A percentile compares a stretch with the other conserved stretches of the same genome.
phyloP scores from a whole-genome alignment of 2,113 vertebrate species.

The Hyperopisus bebe region DNA sequence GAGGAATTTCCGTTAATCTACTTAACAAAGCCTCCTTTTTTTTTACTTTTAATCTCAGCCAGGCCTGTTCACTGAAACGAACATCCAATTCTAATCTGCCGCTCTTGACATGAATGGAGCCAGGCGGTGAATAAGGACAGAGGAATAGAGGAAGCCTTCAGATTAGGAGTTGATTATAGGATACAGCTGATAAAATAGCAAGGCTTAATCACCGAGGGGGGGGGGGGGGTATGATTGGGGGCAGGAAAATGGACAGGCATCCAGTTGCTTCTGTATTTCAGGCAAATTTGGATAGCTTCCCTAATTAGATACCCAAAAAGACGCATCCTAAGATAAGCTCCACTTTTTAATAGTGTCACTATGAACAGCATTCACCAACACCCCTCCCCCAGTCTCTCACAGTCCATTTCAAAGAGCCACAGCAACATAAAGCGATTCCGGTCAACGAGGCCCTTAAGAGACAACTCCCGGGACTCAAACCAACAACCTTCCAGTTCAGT shows the following conservation, averaged over 20 bases:
- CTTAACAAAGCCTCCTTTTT: slow-evolving; percentile 40
- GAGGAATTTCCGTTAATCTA: slow-evolving; percentile 40
- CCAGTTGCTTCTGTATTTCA: not conserved
- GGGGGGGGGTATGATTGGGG: not conserved
- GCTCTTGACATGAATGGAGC: slow-evolving; percentile 18
- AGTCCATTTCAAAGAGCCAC: not conserved
- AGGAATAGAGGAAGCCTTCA: slow-evolving; percentile 19
- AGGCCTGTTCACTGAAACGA: slow-evolving; percentile 23
- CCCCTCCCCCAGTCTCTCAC: not conserved
- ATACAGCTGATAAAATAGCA: slow-evolving; percentile 17
- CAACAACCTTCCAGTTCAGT: not conserved
- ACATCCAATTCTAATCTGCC: slow-evolving; percentile 23
- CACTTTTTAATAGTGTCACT: not conserved
- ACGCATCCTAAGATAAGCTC: not conserved
- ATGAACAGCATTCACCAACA: not conserved
- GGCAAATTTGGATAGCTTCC: not conserved
- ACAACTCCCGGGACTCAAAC: not conserved
- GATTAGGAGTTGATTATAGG: slow-evolving; percentile 26
- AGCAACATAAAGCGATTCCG: not conserved
- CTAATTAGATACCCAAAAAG: not conserved
- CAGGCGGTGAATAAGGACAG: slow-evolving; percentile 17
- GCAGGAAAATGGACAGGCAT: not conserved
- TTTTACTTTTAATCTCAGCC: slow-evolving; percentile 39
- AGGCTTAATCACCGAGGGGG: not conserved
- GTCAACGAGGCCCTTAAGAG: not conserved